Evolutionary conservation across 2,888 invertebrate species (phyloP).

Genomic region (Coenonympha arcania): DNA sequence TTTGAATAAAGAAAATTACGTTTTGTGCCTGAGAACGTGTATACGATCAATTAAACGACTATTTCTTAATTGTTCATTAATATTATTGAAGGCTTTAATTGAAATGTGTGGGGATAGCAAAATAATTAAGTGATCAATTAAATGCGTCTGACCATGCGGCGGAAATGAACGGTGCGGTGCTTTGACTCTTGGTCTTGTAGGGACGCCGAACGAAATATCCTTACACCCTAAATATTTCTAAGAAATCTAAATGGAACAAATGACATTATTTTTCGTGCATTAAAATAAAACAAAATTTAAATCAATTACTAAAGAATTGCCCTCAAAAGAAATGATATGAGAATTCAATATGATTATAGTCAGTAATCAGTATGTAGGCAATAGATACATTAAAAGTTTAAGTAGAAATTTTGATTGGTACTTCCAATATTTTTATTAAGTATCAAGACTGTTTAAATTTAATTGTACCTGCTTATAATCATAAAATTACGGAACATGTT

Average conservation of each 20-base stretch:
- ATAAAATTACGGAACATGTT: not conserved
- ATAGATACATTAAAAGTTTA: no score
- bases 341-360: no score
- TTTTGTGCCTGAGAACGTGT: constrained; percentile 55
- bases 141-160: constrained; percentile 8
- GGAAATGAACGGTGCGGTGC: constrained; percentile 7
- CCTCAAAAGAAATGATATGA: no score
- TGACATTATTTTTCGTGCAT: no score
- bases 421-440: no score
- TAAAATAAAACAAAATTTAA: no score
- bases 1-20: constrained; percentile 70
- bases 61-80: constrained; percentile 70
- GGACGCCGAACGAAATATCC: not conserved
- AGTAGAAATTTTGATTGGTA: no score
- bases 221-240: not conserved
- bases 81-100: constrained; percentile 67
- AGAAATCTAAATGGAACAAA: no score
- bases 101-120: constrained; percentile 63
- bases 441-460: no score
- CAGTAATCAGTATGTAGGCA: no score
- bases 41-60: constrained; percentile 63
- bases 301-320: no score
- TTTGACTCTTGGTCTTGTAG: not conserved
- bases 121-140: constrained; percentile 72
- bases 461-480: not conserved